Base-by-base conservation (phyloP, 2,113 vertebrate species). In the Tetrao urogallus region DNA sequence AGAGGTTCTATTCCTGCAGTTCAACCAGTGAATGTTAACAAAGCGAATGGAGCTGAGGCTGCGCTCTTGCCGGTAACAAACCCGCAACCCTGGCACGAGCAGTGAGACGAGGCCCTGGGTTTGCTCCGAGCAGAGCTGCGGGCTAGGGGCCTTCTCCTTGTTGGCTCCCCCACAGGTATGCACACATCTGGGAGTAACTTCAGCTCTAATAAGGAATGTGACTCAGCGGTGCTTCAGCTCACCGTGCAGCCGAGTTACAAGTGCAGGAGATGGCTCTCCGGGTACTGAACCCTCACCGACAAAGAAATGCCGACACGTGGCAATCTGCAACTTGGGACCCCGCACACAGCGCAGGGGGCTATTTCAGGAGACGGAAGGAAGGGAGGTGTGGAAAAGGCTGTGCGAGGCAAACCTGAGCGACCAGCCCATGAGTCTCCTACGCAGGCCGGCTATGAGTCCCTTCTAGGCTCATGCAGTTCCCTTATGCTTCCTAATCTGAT, bases 261-360 rank as follows among this genome's bases (percentile, higher is more conserved):
- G 18, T 2, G 36, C 2, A 6, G 5, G 60, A 60, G 54, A 38
- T 34, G 19, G 50, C 60, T 78, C 42, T 22, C 40, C 56, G 34
- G 40, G 27, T 34, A 17, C 34, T 48, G 64, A 32, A 27, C 5
- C 4, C 57, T 66, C 45, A 19, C 32, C 24, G 27, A 15, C 8
- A 36, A 43, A 78, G 71, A 60, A 47, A 10, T n/a, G 34, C n/a
- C 66, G 28, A 2, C 19, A 6, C 32, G 72, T 69, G 43, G 58
- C 87, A n/a, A 19, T 34, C 48, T 21, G 42, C 28, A 50, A 56
- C 43, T 40, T 24, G 78, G 15, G 19, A 38, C 57, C 27, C 65
- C 38, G 14, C 1, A 60, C 4, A 10, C 5, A 2, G 30, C 2
- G 1, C 40, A 4, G 48, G 3, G 21, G 17, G 13, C 54, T 54